Evolutionary conservation across 2,797 vertebrate genomes (phyloP), one percentile per base, ranked within the genome.

Genomic region (Galagoides demidoff): DNA sequence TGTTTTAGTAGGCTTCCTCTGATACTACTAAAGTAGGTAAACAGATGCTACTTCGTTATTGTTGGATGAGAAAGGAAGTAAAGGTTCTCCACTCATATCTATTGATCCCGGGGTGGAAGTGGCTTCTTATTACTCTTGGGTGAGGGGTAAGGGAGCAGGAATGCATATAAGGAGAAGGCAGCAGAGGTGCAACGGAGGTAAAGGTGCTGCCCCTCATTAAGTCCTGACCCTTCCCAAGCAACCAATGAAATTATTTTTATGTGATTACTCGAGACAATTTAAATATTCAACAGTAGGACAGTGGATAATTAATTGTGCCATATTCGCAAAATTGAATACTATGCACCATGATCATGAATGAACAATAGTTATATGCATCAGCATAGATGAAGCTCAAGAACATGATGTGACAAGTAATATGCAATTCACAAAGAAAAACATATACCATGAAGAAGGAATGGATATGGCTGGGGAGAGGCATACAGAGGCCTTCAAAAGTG

Each of bases 371-470:
- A 57, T 7, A 39, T 89, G 70, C 27, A 82, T 63, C 39, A 85
- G 52, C 29, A 85, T 37, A 12, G 23, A 85, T 89, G 39, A 61
- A 85, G 55, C 78, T 74, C 82, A 96, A 55, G 34, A 90, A 68
- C 14, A 43, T 66, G 49, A 57, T 77, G 43, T 83, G 25, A 43
- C 16, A 85, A 81, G 81, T 85, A 64, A 86, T 77, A 90, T 64
- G n/a, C 39, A 96, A 92, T 52, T 82, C 66, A 90, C 61, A 86
- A 25, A 82, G 89, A 8, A 89, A 82, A 86, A 77, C 25, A 29
- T n/a, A 52, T 22, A 63, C 23, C 55, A 1, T 43, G 16, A 77
- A 25, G 34, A 85, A 89, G 39, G 45, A 82, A 34, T 59, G 2
- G 34, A 13, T 73, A 16, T 64, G 52, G 87, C 27, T 86, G 52